Percentiles rank a stretch among this genome's conserved stretches.
Evolutionary conservation across 2,888 invertebrate genomes (phyloP).

Genomic region (Synanthedon vespiformis): DNA sequence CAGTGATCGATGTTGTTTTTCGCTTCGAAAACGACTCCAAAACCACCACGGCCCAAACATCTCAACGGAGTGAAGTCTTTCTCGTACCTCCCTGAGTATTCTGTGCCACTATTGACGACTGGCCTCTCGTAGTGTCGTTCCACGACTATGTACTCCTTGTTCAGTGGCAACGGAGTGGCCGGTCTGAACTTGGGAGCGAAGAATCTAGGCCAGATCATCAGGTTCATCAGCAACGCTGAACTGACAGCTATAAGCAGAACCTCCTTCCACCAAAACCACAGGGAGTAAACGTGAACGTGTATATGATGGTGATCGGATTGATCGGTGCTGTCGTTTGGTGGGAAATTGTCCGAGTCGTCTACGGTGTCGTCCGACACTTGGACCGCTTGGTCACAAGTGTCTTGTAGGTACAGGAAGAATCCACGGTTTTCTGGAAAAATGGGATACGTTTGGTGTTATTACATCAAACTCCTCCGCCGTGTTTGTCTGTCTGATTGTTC

Average conservation of each 20-base stretch:
- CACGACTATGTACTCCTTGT: conserved; percentile 44
- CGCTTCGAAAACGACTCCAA: conserved; percentile 96
- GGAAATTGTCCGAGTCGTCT: background rate
- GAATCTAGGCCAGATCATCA: conserved; percentile 70
- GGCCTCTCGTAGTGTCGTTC: conserved; percentile 39
- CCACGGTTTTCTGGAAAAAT: conserved; percentile 73
- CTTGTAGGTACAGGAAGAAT: conserved; percentile 78
- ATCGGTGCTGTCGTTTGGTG: conserved; percentile 17
- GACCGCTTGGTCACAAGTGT: conserved; percentile 58
- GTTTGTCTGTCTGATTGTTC: too few species aligned
- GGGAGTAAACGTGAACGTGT: conserved; percentile 77
- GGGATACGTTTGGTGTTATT: background rate
- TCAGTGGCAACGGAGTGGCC: conserved; percentile 26
- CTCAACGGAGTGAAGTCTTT: conserved; percentile 86
- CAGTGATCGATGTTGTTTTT: conserved; percentile 94
- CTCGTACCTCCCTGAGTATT: conserved; percentile 77
- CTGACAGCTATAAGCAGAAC: conserved; percentile 81
- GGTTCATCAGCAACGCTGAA: conserved; percentile 77
- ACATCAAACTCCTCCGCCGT: too few species aligned
- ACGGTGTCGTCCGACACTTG: conserved; percentile 38
- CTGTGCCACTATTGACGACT: conserved; percentile 13
- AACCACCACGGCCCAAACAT: conserved; percentile 91
- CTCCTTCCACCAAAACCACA: conserved; percentile 88
- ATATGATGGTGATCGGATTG: conserved; percentile 66
- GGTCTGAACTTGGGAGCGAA: conserved; percentile 3